Base-by-base conservation (phyloP, 2,797 vertebrate species). In the Enteromius viviparus region DNA sequence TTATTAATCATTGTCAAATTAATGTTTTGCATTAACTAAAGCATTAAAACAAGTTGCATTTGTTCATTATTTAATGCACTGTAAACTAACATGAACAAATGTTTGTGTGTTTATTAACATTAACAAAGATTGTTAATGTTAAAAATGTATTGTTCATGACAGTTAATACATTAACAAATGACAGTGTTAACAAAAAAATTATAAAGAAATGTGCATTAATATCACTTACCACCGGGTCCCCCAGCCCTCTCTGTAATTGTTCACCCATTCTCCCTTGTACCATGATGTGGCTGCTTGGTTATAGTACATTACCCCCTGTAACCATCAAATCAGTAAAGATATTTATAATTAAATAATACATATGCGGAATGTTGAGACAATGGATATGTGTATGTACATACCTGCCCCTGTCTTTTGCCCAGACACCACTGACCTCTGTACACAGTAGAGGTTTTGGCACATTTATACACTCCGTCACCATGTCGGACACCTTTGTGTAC, bases 191-290 rank as follows among this genome's bases (percentile, higher is more conserved):
- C 37, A 37, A 37, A 11, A 37, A 37, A 11, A 0, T 23, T 6
- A 19, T 19, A 72, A 21, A 45, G 4, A 64, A 77, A 11, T 78
- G 10, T 74, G 19, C 19, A 40, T 45, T 19, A n/a, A 51, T 47
- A 42, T 47, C 58, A 89, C 95, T 62, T 94, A 99, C 98, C 96
- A 19, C 91, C 96, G 94, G 0, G 92, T 84, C 68, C 97, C 97
- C 93, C 94, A 95, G 81, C 98, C 97, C 55, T 96, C 95, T 90
- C 87, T 96, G 89, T 89, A 53, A 81, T 97, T 97, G 87, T 92
- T 89, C 23, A 95, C 90, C 97, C 97, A 99, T 17, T 96, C 93
- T 0, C 98, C 98, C 83, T 96, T 92, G 84, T 98, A 99, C 97
- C 96, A 98, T 11, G 96, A 97, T 1, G 92, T 95, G 42, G 86